Evolutionary conservation across 2,888 invertebrate species (phyloP).

Genomic region (Sepiola atlantica): DNA sequence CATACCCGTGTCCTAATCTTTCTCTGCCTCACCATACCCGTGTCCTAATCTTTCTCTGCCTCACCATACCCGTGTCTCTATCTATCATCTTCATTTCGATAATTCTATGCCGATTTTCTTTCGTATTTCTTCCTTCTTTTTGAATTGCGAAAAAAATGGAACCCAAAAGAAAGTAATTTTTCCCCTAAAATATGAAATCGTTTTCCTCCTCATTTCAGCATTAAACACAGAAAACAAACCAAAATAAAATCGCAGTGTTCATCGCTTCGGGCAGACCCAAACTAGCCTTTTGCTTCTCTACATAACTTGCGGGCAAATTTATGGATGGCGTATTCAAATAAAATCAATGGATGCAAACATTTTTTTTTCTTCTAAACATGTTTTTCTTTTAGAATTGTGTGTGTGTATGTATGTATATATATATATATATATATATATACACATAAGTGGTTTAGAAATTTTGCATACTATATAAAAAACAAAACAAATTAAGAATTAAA

Average conservation of each 20-base stretch:
- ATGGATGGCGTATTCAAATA: not conserved
- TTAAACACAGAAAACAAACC: not conserved
- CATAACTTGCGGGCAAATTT: not conserved
- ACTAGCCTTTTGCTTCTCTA: not conserved
- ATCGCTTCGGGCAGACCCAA: not conserved
- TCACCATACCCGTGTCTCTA: not conserved
- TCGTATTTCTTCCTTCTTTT: not conserved
- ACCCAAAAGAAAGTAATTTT: not conserved
- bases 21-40: too few species aligned
- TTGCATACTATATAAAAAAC: not conserved
- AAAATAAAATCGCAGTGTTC: not conserved
- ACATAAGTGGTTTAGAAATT: not conserved
- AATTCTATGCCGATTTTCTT: not conserved
- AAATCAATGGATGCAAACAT: not conserved
- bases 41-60: too few species aligned
- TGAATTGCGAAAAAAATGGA: not conserved
- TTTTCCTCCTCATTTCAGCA: not conserved
- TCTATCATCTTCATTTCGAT: not conserved
- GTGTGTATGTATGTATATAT: not conserved
- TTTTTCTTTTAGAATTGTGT: not conserved
- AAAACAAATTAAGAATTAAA: not conserved
- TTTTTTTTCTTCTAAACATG: not conserved
- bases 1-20: too few species aligned
- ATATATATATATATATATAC: not conserved
- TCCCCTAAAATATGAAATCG: not conserved